Evolutionary conservation across 2,888 invertebrate species (phyloP).

Genomic region (Hecatera dysodea): DNA sequence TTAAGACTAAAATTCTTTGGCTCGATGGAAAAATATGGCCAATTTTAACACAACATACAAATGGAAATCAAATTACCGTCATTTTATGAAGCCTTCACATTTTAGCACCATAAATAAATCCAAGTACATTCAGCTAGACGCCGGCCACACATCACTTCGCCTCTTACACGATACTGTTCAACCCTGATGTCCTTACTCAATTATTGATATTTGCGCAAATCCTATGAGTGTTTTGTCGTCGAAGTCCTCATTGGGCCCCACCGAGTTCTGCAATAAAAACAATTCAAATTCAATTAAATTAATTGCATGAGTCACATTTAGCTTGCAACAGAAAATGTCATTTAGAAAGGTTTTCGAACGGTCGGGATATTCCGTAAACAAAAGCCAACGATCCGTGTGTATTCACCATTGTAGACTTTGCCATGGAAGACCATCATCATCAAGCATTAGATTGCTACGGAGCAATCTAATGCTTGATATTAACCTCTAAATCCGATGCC

Average conservation of each 20-base stretch:
- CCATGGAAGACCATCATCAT: no score
- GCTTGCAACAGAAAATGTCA: not conserved
- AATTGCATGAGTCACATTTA: not conserved
- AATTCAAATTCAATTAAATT: not conserved
- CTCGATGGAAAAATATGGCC: conserved; percentile 63
- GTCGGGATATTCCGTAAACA: not conserved
- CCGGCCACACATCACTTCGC: conserved; percentile 41
- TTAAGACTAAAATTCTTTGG: conserved; percentile 70
- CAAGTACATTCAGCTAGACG: conserved; percentile 66
- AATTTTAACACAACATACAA: conserved; percentile 48
- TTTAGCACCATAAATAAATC: conserved; percentile 73
- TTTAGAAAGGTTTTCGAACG: not conserved
- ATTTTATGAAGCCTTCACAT: conserved; percentile 63
- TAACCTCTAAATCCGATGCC: no score
- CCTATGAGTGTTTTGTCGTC: conserved; percentile 99
- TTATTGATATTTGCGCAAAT: conserved; percentile 98
- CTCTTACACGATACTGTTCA: conserved; percentile 35
- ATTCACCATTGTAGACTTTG: not conserved
- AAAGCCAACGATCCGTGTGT: not conserved
- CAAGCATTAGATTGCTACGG: no score
- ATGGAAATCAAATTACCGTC: conserved; percentile 54
- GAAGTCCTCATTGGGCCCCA: conserved; percentile 94
- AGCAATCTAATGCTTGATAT: no score
- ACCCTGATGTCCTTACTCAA: conserved; percentile 91
- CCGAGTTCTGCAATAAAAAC: conserved; percentile 92